Evolutionary conservation across 2,113 vertebrate genomes (phyloP).

Genomic region (Tautogolabrus adspersus): DNA sequence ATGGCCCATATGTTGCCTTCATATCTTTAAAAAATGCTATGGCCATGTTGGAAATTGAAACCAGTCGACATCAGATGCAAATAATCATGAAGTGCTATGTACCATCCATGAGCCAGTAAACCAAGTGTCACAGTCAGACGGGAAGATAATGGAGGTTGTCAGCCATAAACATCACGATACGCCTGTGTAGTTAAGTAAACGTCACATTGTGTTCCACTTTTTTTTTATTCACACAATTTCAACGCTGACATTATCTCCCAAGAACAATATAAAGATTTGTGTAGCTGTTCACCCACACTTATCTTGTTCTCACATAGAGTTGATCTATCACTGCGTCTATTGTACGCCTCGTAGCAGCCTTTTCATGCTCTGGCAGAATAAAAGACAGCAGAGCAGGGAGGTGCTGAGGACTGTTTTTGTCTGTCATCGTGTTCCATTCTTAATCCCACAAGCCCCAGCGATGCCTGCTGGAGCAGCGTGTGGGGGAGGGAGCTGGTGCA

Average conservation of each 20-base stretch:
- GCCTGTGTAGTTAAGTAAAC: constrained; percentile 44
- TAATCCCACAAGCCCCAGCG: constrained; percentile 83
- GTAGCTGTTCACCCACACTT: constrained; percentile 74
- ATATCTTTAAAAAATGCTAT: not conserved
- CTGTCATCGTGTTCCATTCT: constrained; percentile 83
- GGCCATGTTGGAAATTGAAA: not conserved
- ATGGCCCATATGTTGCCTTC: not conserved
- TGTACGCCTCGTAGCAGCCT: constrained; percentile 76
- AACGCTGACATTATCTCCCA: constrained; percentile 53
- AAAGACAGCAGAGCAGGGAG: constrained; percentile 78
- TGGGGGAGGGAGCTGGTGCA: constrained; percentile 77
- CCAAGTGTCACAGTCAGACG: constrained; percentile 1
- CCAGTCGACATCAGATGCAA: not conserved
- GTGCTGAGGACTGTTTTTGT: constrained; percentile 82
- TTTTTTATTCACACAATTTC: constrained; percentile 41
- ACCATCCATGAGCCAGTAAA: not conserved
- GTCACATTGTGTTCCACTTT: constrained; percentile 45
- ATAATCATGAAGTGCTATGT: constrained; percentile 10
- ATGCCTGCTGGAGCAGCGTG: constrained; percentile 75
- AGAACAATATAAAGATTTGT: constrained; percentile 65
- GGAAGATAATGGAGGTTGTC: constrained; percentile 21
- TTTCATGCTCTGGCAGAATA: constrained; percentile 78
- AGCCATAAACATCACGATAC: constrained; percentile 18
- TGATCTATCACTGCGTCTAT: constrained; percentile 75
- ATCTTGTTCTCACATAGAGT: constrained; percentile 73